A percentile compares a stretch with the other conserved stretches of the same genome.
phyloP scores from a whole-genome alignment of 2,113 vertebrate genomes.

The Heterochromis multidens region DNA sequence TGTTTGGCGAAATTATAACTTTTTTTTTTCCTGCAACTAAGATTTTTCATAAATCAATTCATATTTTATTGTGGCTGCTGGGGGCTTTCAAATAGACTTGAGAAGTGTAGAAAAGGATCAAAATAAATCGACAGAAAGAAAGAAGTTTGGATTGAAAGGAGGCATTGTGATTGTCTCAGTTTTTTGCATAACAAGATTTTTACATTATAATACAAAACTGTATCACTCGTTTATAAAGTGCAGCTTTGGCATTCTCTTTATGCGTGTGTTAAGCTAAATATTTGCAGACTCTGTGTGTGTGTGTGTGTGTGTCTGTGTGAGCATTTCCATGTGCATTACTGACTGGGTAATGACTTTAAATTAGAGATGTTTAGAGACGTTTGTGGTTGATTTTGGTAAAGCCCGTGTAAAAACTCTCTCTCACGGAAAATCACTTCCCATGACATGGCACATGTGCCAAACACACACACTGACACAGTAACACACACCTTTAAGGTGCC shows the following conservation, averaged over 20 bases:
- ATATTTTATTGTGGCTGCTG: constrained; percentile 37
- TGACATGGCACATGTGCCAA: constrained; percentile 58
- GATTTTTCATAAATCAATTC: constrained; percentile 65
- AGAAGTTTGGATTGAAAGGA: constrained; percentile 22
- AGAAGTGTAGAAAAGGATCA: constrained; percentile 8
- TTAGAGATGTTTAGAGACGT: constrained; percentile 59
- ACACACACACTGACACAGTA: constrained; percentile 5
- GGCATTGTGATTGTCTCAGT: not conserved
- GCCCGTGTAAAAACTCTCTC: constrained; percentile 69
- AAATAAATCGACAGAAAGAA: constrained; percentile 19
- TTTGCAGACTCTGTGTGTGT: constrained; percentile 14
- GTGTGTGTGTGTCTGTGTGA: not conserved
- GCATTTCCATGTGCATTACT: constrained; percentile 16
- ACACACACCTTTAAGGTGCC: constrained; percentile 52
- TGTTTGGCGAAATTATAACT: constrained; percentile 42
- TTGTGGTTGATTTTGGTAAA: constrained; percentile 73
- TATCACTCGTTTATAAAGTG: not conserved
- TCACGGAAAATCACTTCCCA: constrained; percentile 76
- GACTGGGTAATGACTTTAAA: constrained; percentile 62
- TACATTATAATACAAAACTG: not conserved
- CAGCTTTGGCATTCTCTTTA: constrained; percentile 3
- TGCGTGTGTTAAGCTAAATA: constrained; percentile 60
- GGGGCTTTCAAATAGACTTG: constrained; percentile 43
- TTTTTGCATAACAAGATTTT: not conserved
- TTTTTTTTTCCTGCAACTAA: constrained; percentile 33